Evolutionary conservation across 2,888 invertebrate species (phyloP).

Genomic region (Nomada ferruginata): DNA sequence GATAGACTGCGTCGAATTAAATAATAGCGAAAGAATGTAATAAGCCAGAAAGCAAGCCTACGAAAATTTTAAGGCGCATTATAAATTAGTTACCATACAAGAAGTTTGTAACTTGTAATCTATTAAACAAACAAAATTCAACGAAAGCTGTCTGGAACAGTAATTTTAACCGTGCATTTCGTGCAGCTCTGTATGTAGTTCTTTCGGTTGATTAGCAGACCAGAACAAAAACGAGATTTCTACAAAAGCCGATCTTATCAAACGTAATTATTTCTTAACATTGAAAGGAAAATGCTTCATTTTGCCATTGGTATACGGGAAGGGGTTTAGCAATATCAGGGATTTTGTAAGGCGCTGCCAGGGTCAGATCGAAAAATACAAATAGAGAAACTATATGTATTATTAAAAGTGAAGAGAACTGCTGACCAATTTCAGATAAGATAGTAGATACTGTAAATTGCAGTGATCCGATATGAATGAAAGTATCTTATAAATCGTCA

Average conservation of each 20-base stretch:
- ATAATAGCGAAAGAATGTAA: too few relatives aligned
- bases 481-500: too few relatives aligned
- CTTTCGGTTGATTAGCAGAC: slow-evolving; percentile 20
- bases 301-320: not conserved
- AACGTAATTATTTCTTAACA: slow-evolving; percentile 1
- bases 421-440: too few relatives aligned
- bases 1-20: too few relatives aligned
- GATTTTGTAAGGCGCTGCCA: too few relatives aligned
- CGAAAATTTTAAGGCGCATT: too few relatives aligned
- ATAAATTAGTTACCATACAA: not conserved
- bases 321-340: not conserved
- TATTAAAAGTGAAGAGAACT: too few relatives aligned
- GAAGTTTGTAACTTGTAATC: not conserved
- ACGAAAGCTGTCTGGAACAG: not conserved
- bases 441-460: too few relatives aligned
- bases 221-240: slow-evolving; percentile 25
- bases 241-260: slow-evolving; percentile 6
- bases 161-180: not conserved
- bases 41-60: too few relatives aligned
- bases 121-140: not conserved
- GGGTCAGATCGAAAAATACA: too few relatives aligned
- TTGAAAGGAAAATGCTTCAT: not conserved
- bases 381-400: too few relatives aligned
- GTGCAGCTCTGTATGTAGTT: not conserved
- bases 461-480: too few relatives aligned